A percentile compares a stretch with the other conserved stretches of the same genome.
Conservation (phyloP, 92 coral and sea anemone genomes). For the Actinernus sp. region DNA sequence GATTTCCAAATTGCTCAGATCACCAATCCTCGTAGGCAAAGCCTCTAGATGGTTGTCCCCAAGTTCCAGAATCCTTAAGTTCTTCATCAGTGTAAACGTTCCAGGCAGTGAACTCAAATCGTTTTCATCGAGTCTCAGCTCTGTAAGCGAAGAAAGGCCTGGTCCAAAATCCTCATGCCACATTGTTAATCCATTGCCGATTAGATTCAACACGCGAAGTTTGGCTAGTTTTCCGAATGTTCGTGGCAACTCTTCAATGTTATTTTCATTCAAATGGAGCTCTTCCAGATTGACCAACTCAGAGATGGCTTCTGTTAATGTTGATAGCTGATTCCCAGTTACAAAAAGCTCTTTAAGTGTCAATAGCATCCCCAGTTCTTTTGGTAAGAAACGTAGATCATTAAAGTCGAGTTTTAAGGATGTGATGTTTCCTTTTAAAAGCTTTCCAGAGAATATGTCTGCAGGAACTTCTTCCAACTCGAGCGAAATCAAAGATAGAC, state of each 20-base stretch:
- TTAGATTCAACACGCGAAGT: constrained; percentile 62
- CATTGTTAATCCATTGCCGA: constrained; percentile 64
- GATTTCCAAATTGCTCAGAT: constrained; percentile 59
- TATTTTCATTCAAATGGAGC: constrained; percentile 83
- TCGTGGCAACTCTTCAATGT: constrained; percentile 55
- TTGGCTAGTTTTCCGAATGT: constrained; percentile 52
- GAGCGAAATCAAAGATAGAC: constrained; percentile 58
- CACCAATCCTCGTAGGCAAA: constrained; percentile 83
- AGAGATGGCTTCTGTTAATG: constrained; percentile 62
- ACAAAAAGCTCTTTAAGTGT: constrained; percentile 71
- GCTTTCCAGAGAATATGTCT: constrained; percentile 40
- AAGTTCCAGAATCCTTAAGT: constrained; percentile 80
- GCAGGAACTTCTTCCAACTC: constrained; percentile 66
- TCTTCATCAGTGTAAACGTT: constrained; percentile 59
- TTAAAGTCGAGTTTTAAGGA: constrained; percentile 79
- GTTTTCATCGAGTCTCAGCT: constrained; percentile 89
- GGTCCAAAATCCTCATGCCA: constrained; percentile 56
- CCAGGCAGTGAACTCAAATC: constrained; percentile 65
- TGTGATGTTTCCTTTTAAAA: constrained; percentile 21
- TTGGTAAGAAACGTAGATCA: constrained; percentile 72
- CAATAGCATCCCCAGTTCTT: constrained; percentile 45
- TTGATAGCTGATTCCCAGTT: constrained; percentile 74
- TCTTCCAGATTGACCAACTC: constrained; percentile 50
- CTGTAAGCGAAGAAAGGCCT: constrained; percentile 58
- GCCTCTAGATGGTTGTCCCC: constrained; percentile 73